Evolutionary conservation across 2,113 vertebrate species (phyloP), one percentile per base, ranked within the genome.

Genomic region (Dolichotis patagonum): DNA sequence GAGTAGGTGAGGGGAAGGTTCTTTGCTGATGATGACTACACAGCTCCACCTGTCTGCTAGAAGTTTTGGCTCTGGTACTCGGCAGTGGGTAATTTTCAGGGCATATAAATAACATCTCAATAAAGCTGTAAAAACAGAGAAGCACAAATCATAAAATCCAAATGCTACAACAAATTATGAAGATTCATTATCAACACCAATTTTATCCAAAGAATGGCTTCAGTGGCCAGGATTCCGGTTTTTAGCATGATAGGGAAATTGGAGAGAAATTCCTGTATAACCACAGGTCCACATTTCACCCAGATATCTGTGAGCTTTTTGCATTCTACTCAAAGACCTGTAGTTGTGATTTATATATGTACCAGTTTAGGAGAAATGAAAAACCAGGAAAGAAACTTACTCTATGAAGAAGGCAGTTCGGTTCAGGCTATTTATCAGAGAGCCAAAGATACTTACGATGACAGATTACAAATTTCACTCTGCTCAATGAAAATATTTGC

Each of bases 321-420:
- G 35, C n/a, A n/a, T 43, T 13, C 26, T 11, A 6, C 16, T 41
- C 5, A 7, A 69, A 78, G 89, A 80, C 54, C 32, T 20, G 2
- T 26, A 82, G 82, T 38, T 81, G 77, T 75, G 46, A 46, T 73
- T 88, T 83, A 13, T 41, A 52, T 11, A 67, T 38, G 67, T 90
- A 65, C 28, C 63, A 54, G 32, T 83, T 75, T 65, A 87, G n/a
- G n/a, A 90, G 43, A 83, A 95, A 67, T 81, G 63, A 84, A 65
- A 60, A 65, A 26, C 43, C 63, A 83, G 32, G 62, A 85, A 83
- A 63, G 46, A 87, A 75, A 38, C 3, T 46, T 38, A 67, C 41
- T 78, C 20, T 24, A 26, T 69, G 69, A 94, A 71, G 60, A 90
- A 52, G 49, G 62, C 35, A 85, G 20, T 26, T 12, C 4, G 65